Evolutionary conservation across 1,140 invertebrate species (phyloP).

Genomic region (Ceratina japonica): DNA sequence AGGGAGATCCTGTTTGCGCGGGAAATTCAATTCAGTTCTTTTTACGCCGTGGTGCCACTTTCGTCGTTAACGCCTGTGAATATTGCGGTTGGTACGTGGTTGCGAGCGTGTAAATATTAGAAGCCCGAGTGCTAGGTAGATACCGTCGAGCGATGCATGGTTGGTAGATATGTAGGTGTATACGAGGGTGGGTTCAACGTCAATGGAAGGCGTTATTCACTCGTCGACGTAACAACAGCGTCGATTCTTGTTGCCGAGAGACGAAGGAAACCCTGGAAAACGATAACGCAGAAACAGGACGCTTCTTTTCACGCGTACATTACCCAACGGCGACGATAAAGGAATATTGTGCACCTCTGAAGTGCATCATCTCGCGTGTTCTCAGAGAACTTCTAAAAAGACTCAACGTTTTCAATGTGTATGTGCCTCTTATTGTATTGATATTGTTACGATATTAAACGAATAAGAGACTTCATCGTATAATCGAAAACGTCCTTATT

Average conservation of each 20-base stretch:
- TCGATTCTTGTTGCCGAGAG: background rate
- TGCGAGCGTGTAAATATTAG: conserved; percentile 24
- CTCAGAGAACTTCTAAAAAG: background rate
- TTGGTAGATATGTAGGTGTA: too few relatives aligned
- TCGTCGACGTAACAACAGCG: conserved; percentile 5
- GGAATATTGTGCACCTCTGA: background rate
- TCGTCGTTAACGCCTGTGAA: conserved; percentile 48
- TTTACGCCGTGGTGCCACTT: conserved; percentile 61
- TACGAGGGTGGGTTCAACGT: background rate
- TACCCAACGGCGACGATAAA: conserved; percentile 4
- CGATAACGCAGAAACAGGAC: conserved; percentile 3
- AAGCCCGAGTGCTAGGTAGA: conserved; percentile 3
- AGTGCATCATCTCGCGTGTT: background rate
- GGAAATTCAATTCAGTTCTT: conserved; percentile 27
- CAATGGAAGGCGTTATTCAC: background rate
- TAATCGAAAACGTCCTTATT: too few relatives aligned
- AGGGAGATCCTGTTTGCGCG: conserved; percentile 19
- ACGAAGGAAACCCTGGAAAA: background rate
- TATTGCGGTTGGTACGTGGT: background rate
- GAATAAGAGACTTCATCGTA: too few relatives aligned
- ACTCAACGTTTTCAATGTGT: too few relatives aligned
- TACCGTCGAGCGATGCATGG: too few relatives aligned
- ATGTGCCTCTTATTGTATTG: too few relatives aligned
- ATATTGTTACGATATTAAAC: too few relatives aligned
- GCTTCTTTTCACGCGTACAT: conserved; percentile 11